Percentiles rank a stretch among this genome's conserved stretches.
Conservation (phyloP, 2,888 invertebrate species). For the Lymantria dispar region DNA sequence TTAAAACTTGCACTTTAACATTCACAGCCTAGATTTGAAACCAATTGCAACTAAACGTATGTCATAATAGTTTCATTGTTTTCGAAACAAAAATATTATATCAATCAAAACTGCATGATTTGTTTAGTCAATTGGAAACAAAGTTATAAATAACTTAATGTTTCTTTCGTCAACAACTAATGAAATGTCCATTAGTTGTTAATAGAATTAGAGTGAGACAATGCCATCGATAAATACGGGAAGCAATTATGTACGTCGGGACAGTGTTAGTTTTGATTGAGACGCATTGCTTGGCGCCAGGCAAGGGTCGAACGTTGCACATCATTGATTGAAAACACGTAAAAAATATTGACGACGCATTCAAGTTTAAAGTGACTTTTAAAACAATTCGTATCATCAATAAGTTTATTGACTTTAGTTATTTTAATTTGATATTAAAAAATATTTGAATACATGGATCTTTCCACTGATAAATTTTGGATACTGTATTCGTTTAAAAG, state of each 20-base stretch:
- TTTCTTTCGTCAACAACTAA: conserved; percentile 29
- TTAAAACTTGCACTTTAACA: no score
- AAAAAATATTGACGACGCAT: conserved; percentile 2
- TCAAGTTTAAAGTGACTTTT: conserved; percentile 6
- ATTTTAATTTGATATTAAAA: no score
- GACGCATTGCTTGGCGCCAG: conserved; percentile 48
- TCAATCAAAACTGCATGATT: background rate
- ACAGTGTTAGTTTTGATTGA: conserved; percentile 52
- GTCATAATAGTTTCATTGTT: no score
- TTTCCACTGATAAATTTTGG: no score
- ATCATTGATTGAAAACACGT: background rate
- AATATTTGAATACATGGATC: no score
- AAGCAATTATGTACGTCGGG: conserved; percentile 49
- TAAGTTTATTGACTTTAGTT: no score
- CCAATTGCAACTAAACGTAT: no score
- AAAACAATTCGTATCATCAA: background rate
- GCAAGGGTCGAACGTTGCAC: conserved; percentile 13
- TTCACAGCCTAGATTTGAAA: no score
- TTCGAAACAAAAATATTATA: no score
- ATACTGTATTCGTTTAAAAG: no score
- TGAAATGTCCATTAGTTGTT: conserved; percentile 43
- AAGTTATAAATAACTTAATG: conserved; percentile 28
- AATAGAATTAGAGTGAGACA: conserved; percentile 69
- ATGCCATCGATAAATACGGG: conserved; percentile 53
- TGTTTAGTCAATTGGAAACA: conserved; percentile 16